Conservation (phyloP, 2,888 invertebrate genomes). For the Linnaemya vulpina region DNA sequence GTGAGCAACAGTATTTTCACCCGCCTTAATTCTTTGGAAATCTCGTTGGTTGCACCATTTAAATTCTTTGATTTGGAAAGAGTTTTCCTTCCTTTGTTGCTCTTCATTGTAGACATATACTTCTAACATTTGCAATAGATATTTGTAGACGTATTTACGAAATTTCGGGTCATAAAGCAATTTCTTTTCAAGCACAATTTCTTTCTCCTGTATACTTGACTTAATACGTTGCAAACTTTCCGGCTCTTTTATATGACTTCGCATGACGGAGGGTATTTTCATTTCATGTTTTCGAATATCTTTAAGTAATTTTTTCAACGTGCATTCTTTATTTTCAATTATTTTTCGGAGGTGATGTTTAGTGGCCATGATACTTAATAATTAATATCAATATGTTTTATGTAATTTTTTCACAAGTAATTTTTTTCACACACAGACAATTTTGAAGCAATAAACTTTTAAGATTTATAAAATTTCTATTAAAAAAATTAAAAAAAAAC, state of each 20-base stretch:
- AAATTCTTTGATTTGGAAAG: not conserved
- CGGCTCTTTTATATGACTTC: conserved; percentile 6
- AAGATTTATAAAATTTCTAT: not conserved
- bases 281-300: conserved; percentile 40
- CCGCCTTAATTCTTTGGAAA: not conserved
- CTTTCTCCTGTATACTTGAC: not conserved
- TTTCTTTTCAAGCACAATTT: not conserved
- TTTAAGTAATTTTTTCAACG: conserved; percentile 23
- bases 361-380: not conserved
- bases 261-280: not conserved
- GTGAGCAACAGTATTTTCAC: not conserved
- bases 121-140: conserved; percentile 33
- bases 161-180: conserved; percentile 8
- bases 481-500: not conserved
- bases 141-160: conserved; percentile 33
- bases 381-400: not conserved
- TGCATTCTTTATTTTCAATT: conserved; percentile 21
- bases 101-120: conserved; percentile 1
- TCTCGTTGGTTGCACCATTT: not conserved
- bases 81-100: not conserved
- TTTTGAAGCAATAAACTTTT: not conserved
- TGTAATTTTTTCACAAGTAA: not conserved
- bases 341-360: conserved; percentile 36
- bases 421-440: conserved; percentile 16
- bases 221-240: conserved; percentile 3